phyloP scores from a whole-genome alignment of 1,140 invertebrate species.

The Drosophila nigromelanica region DNA sequence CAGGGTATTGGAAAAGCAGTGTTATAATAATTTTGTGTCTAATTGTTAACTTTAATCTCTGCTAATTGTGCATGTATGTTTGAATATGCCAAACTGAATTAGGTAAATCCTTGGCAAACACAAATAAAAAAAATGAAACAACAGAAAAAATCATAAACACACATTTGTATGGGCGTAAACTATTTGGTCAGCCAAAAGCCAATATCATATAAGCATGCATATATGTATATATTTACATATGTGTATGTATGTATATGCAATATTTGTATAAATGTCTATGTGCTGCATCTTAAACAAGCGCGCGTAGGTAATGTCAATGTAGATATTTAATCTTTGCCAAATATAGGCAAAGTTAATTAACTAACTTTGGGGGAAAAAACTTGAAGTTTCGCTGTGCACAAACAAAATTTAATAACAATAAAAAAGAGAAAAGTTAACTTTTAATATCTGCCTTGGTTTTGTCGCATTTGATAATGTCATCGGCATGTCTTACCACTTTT shows the following conservation, averaged over 20 bases:
- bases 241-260: background rate
- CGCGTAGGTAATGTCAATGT: slow-evolving; percentile 43
- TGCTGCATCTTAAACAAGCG: slow-evolving; percentile 12
- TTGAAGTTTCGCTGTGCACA: slow-evolving; percentile 20
- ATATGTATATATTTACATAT: background rate
- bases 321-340: slow-evolving; percentile 26
- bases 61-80: background rate
- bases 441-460: slow-evolving; percentile 15
- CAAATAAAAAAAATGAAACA: background rate
- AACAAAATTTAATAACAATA: background rate
- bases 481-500: slow-evolving; percentile 41
- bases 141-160: background rate
- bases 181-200: slow-evolving; percentile 11
- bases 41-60: background rate
- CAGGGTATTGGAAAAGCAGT: background rate
- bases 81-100: slow-evolving; percentile 6
- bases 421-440: background rate
- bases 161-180: slow-evolving; percentile 19
- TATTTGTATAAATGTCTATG: background rate
- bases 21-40: background rate
- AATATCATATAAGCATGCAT: slow-evolving; percentile 4
- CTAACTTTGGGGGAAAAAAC: slow-evolving; percentile 8
- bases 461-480: slow-evolving; percentile 41
- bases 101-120: slow-evolving; percentile 36
- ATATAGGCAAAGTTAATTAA: slow-evolving; percentile 46